These are phyloP conservation scores for Odontomachus brunneus DNA, from an alignment of 1,140 invertebrate genomes.

Conservation along the genomic window DNA sequence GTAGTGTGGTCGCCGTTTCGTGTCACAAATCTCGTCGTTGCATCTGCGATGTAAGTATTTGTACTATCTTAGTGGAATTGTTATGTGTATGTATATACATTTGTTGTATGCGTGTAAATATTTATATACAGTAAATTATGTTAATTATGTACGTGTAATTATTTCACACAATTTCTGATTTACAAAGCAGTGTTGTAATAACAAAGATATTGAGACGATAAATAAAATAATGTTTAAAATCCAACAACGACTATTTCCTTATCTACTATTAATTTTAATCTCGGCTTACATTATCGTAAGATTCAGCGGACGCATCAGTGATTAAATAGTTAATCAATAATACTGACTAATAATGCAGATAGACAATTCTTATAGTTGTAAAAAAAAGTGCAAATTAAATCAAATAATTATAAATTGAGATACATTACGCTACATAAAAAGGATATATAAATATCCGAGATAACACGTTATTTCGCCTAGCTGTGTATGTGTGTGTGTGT, in stretches of 20 bases:
- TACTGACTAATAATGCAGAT: no score
- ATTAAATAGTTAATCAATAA: no score
- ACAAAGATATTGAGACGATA: neutral
- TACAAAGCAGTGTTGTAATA: neutral
- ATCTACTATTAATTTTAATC: neutral
- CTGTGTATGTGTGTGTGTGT: neutral
- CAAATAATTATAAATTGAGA: no score
- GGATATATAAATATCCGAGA: neutral
- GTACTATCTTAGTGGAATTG: neutral
- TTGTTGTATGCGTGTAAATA: neutral
- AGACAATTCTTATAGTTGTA: no score
- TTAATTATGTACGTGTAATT: neutral
- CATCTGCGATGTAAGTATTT: constrained; percentile 11
- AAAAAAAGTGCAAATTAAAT: no score
- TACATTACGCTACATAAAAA: no score
- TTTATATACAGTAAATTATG: neutral
- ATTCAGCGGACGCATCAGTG: neutral
- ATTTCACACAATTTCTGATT: neutral
- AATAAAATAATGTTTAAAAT: neutral
- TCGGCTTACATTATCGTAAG: neutral
- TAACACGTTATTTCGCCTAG: neutral
- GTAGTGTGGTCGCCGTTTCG: neutral
- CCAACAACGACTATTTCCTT: neutral
- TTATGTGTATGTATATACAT: neutral
- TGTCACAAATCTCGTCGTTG: neutral